A percentile compares a stretch with the other conserved stretches of the same genome.
phyloP scores from a whole-genome alignment of 2,797 vertebrate species.

The Sebastiscus albofasciatus region DNA sequence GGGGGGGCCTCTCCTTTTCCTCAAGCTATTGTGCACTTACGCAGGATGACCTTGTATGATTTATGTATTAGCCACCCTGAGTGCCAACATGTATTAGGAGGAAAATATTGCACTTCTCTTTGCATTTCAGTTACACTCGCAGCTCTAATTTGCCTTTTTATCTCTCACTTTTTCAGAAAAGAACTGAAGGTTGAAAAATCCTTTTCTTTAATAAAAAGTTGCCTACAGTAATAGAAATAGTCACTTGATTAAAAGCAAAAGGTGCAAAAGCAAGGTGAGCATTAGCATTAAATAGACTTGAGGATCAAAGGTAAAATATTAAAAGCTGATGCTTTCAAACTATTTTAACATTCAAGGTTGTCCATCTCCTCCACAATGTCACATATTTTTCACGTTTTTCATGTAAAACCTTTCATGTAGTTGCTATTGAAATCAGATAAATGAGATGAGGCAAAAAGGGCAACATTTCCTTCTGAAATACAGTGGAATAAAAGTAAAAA shows the following conservation, averaged over 20 bases:
- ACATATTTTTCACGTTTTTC: not conserved
- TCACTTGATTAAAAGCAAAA: slow-evolving; percentile 3
- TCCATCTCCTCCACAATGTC: not conserved
- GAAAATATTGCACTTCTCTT: slow-evolving; percentile 37
- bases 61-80: slow-evolving; percentile 57
- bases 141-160: slow-evolving; percentile 20
- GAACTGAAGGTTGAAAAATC: not conserved
- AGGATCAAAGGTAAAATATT: not conserved
- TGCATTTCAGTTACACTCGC: slow-evolving; percentile 12
- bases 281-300: slow-evolving; percentile 1
- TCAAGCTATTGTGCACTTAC: slow-evolving; percentile 55
- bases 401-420: not conserved
- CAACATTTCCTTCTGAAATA: not conserved
- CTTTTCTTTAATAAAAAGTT: not conserved
- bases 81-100: slow-evolving; percentile 46
- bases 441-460: not conserved
- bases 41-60: slow-evolving; percentile 65
- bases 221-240: not conserved
- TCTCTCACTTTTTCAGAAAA: slow-evolving; percentile 10
- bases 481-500: not conserved
- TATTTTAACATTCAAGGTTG: not conserved
- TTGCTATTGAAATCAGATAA: not conserved
- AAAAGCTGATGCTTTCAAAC: not conserved
- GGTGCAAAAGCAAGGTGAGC: not conserved
- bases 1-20: slow-evolving; percentile 29